Evolutionary conservation across 2,797 vertebrate species (phyloP), one percentile per base, ranked within the genome.

Genomic region (Brachyrhaphis roseni): DNA sequence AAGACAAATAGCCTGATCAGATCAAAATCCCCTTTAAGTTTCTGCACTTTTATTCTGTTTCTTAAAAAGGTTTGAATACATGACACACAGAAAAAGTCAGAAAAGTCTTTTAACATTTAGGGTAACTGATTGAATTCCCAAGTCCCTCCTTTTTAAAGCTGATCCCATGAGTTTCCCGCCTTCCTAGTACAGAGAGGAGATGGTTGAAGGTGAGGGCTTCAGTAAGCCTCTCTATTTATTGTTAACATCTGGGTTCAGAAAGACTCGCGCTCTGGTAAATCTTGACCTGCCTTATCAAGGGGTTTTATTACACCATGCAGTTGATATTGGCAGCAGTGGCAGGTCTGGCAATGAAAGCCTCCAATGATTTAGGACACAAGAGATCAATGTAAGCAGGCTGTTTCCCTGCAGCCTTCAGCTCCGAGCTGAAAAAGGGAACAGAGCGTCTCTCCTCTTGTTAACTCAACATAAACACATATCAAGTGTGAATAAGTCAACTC

Each of bases 221-320:
- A 94, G 96, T 95, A 95, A 94, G 91, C 80, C 91, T 75, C 92
- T 95, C 94, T 95, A 95, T 96, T 96, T 95, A 95, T 96, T 96
- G 95, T 96, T 95, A 95, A 95, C 95, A 96, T 95, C 94, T 96
- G 96, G 93, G 89, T 84, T 88, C 81, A 86, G 92, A 95, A 95
- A 94, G 93, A 90, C 87, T 91, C 93, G 94, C 94, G 95, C 94
- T 95, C 88, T 92, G 93, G 86, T 92, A 93, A 93, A 95, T 92
- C 92, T 93, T 94, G 89, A 92, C 87, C 91, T 83, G 86, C 89
- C 90, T 95, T 96, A 94, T 95, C 90, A 88, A 92, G 92, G 90
- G 94, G 94, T 96, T 96, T 95, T 94, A 94, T 96, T 95, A 95
- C 95, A 93, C 82, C 91, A 82, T 87, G 86, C 85, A 90, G 94